A percentile compares a stretch with the other conserved stretches of the same genome.
Conservation (phyloP, 2,797 vertebrate species). For the Syncerus caffer region DNA sequence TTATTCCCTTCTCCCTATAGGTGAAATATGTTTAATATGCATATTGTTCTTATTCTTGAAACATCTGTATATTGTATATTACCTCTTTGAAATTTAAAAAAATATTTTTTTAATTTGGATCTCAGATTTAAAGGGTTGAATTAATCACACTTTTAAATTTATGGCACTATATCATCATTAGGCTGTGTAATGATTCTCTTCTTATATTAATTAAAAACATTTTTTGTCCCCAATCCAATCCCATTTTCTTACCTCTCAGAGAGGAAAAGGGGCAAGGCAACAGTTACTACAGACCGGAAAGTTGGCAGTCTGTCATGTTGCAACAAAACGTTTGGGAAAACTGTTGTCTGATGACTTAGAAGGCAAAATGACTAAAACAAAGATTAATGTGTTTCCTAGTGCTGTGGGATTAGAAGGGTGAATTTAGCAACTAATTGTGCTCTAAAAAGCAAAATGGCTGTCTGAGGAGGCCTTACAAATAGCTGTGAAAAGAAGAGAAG, state of each 20-base stretch:
- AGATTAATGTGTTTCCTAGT: not conserved
- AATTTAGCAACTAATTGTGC: not conserved
- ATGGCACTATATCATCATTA: not conserved
- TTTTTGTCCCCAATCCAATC: not conserved
- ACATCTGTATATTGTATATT: not conserved
- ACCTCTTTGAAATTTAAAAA: not conserved
- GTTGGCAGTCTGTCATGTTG: not conserved
- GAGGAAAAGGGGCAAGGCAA: not conserved
- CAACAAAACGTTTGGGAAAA: not conserved
- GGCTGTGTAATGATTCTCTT: not conserved
- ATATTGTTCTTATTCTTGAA: not conserved
- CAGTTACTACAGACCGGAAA: not conserved
- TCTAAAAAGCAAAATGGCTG: not conserved
- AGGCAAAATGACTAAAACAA: not conserved
- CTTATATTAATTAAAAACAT: not conserved
- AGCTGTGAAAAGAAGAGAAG: no score
- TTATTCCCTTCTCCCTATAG: not conserved
- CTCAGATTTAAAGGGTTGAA: not conserved
- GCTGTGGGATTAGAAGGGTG: not conserved
- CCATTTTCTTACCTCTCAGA: not conserved
- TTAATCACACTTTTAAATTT: not conserved
- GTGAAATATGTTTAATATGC: not conserved
- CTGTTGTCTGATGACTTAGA: not conserved
- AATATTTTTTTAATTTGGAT: not conserved
- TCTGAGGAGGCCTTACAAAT: no score